Base-by-base conservation (phyloP, 2,888 invertebrate genomes). In the Zaprionus obscuricornis region DNA sequence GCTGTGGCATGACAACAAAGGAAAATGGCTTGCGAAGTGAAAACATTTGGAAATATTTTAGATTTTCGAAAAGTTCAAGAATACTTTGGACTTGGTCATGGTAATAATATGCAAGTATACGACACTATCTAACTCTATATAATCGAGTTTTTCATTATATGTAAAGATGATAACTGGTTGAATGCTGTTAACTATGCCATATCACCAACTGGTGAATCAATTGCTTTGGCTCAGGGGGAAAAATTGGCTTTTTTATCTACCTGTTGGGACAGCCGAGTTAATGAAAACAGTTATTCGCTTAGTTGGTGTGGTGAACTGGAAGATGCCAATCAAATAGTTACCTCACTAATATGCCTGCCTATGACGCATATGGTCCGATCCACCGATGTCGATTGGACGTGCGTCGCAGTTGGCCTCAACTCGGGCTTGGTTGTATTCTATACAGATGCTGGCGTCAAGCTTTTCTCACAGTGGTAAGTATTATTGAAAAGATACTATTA, bases 301-400 rank as follows among this genome's bases (percentile, higher is more conserved):
- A 90, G 90, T 37, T 93, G 92, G 92, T 91, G 91, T 63, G 93
- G 92, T 3, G 91, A 92, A 68, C 87, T 93, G 29, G 91, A 91
- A 57, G 88, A 91, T 71, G 88, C 88, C 37, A 92, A 92, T 78
- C 91, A 91, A 64, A 91, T 92, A 36, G 87, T 90, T 1, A 92
- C 90, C 22, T 88, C 91, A 1, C 71, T 92, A 1, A 60, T 91
- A 29, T 92, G 92, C 65, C 67, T 92, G 49, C 92, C 92, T 1
- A 89, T 92, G 63, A 90, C 90, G 0, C 75, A 74, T 8, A 73
- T 16, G 11, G 17, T 68, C 46, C 74, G 78, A 0, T 92, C 94
- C 86, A 94, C 93, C 3, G 88, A 70, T 1, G 94, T 96, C 17
- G 98, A 98, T 88, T 98, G 98, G 98, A 97, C 97, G 8, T 97